phyloP scores from a whole-genome alignment of 2,113 vertebrate genomes.

The Heloderma charlesbogerti region DNA sequence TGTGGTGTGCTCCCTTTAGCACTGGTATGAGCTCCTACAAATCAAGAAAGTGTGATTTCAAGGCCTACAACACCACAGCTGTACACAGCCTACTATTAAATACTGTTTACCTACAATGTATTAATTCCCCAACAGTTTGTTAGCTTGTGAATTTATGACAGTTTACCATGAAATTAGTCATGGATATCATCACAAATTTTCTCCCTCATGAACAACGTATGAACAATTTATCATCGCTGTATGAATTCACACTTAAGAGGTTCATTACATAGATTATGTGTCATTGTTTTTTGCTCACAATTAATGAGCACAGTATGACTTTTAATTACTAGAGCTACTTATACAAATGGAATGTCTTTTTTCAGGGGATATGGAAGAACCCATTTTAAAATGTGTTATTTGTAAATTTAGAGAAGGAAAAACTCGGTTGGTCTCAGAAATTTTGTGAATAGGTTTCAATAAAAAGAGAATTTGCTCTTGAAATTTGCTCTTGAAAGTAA shows the following conservation, averaged over 20 bases:
- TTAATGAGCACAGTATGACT: background rate
- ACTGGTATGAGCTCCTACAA: background rate
- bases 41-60: background rate
- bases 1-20: background rate
- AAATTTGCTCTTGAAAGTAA: no score
- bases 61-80: background rate
- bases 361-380: background rate
- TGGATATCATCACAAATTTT: background rate
- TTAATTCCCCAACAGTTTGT: background rate
- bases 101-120: background rate
- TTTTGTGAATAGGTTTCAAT: background rate
- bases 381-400: background rate
- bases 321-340: constrained; percentile 13
- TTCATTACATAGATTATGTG: constrained; percentile 10
- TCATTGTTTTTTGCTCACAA: background rate
- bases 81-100: background rate
- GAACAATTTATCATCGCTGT: background rate
- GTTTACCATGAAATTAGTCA: background rate
- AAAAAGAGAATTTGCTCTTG: no score
- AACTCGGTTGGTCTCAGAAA: background rate
- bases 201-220: background rate
- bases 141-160: background rate
- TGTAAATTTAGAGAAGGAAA: background rate
- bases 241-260: background rate
- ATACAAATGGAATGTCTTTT: background rate